Base-by-base conservation (phyloP, 2,797 vertebrate species). In the Peromyscus aztecus region DNA sequence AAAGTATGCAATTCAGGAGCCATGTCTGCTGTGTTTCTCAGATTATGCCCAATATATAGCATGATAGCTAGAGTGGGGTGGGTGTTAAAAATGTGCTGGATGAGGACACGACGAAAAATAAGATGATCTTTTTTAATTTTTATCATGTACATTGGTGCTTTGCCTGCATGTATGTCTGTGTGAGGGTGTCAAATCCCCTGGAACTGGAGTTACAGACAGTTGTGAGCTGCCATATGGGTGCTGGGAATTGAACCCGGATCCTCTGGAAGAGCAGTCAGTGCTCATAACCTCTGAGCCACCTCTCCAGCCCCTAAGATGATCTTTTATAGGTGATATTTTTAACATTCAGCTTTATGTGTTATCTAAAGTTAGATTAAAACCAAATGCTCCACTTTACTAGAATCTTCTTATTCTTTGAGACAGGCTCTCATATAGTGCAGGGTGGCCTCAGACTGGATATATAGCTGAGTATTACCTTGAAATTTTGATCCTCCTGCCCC, bases 41-140 rank as follows among this genome's bases (percentile, higher is more conserved):
- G 31, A 9, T 14, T 13, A 2, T 34, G 29, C 4, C 49, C 29
- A 17, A 2, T 1, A 7, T 19, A 14, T 6, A 37, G 17, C 8
- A 40, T 4, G 19, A 2, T 4, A 65, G 23, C 29, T 24, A 4
- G 27, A 2, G 6, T 17, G 11, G 23, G 27, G 23, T 6, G 21
- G 19, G 6, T 76, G 4, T 63, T 49, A 1, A 37, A 61, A 89
- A 78, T 65, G 16, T 65, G 13, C 34, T 90, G 21, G 8, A 78
- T 46, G 55, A 69, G 21, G 57, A 57, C 34, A 73, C 57, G n/a
- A 63, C 17, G 6, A 43, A 76, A 89, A 61, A 52, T n/a, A 75
- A 75, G n/a, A 87, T 40, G 16, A 55, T 40, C 69, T 52, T 12
- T 69, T 69, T 4, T 14, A 12, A 52, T 69, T 49, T 52, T 52